phyloP scores from a whole-genome alignment of 1,140 invertebrate species.

The Leguminivora glycinivorella region DNA sequence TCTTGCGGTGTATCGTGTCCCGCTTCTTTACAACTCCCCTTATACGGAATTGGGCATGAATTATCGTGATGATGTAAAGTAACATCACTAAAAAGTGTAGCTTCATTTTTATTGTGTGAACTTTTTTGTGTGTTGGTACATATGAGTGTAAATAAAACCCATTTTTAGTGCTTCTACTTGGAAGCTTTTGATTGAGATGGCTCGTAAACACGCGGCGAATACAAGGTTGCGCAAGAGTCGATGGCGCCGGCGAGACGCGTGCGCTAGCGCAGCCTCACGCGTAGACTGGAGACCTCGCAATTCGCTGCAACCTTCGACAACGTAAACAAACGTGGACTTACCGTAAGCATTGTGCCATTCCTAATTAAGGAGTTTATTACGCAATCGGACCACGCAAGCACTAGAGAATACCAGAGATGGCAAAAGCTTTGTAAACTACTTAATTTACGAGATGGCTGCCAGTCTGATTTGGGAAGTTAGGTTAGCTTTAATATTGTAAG shows the following conservation, averaged over 20 bases:
- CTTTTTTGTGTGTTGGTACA: conserved; percentile 42
- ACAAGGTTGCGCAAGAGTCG: conserved; percentile 63
- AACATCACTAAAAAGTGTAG: conserved; percentile 63
- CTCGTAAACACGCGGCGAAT: conserved; percentile 57
- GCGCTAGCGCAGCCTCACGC: conserved; percentile 70
- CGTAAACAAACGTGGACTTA: conserved; percentile 70
- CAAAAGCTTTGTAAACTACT: conserved; percentile 21
- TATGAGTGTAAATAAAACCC: conserved; percentile 42
- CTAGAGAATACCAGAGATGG: conserved; percentile 9
- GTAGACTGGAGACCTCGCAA: conserved; percentile 74
- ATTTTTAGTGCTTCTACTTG: conserved; percentile 53
- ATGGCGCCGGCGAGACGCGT: conserved; percentile 75
- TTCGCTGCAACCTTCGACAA: conserved; percentile 74
- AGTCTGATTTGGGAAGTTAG: conserved; percentile 23
- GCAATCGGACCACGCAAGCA: conserved; percentile 2
- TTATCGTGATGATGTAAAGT: conserved; percentile 55
- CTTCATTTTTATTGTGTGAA: conserved; percentile 62
- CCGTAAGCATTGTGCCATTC: conserved; percentile 46
- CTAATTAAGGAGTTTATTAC: conserved; percentile 29
- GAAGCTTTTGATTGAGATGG: conserved; percentile 56
- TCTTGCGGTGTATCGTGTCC: conserved; percentile 60
- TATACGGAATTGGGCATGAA: conserved; percentile 55
- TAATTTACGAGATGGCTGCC: conserved; percentile 21
- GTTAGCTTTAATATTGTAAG: conserved; percentile 29
- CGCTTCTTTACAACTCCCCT: conserved; percentile 59